Base-by-base conservation (phyloP, 1,140 invertebrate species). In the Drosophila burlai region DNA sequence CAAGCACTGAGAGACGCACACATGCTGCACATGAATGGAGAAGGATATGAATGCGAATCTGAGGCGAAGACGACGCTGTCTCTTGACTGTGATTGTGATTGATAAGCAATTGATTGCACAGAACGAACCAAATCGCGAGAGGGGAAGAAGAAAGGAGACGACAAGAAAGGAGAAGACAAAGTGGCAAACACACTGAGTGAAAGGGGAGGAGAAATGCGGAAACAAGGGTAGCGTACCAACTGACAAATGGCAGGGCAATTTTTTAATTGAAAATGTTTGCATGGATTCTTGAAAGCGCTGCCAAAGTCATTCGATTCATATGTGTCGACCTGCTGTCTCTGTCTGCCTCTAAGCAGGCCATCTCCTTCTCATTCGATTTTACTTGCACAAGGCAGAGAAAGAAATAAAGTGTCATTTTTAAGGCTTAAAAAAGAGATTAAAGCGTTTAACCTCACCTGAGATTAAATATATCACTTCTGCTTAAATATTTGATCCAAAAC, bases 191-290 rank as follows among this genome's bases (percentile, higher is more conserved):
- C 38, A 36, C 24, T 40, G 4, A 80, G 15, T 40, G 4, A 38
- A 36, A 55, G 4, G 15, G 21, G 52, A 3, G 34, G 2, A 11
- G 34, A 38, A 38, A 38, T 8, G 21, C 29, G 52, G 52, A 45
- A 45, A 47, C 38, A 50, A 34, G 24, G 58, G 46, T 21, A 52
- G 45, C 42, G 34, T 55, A 55, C 42, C 47, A 67, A 43, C 81
- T 89, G 83, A 87, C 84, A 87, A 89, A 87, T 87, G 84, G 81
- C 84, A 87, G 50, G 68, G 84, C 77, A 89, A 78, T 81, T 87
- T 87, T 79, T 87, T 87, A 87, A 87, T 87, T 87, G 84, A 87
- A 87, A 89, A 89, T 87, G 84, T 90, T 84, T 81, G 84, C 85
- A 83, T 89, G 84, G 72, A 89, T 86, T 87, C 80, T 73, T 76